Base-by-base conservation (phyloP, 2,113 vertebrate species). In the Polypterus bichir region DNA sequence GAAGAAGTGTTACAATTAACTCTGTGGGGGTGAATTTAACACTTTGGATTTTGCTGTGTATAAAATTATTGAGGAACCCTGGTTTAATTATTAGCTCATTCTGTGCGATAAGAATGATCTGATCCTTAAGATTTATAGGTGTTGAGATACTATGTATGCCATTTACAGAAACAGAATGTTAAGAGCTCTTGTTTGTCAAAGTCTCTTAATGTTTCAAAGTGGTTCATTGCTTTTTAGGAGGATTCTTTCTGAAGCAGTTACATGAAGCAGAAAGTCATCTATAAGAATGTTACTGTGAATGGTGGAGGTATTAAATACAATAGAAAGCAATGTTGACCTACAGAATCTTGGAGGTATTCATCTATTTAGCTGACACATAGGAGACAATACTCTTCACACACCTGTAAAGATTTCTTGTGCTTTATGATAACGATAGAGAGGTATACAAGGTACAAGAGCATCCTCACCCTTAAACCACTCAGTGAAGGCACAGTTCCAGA, bases 201-300 rank as follows among this genome's bases (percentile, higher is more conserved):
- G 27, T 55, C n/a, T 55, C 54, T 11, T 55, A 55, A 11, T 55
- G 9, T 55, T 5, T 55, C 54, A 55, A 55, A 55, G 10, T 55
- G 9, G 9, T 55, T 55, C 3, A 55, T 55, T 55, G 54, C 54
- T 55, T 55, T 55, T 55, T 5, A 55, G 54, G 9, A 55, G 27
- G 9, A 11, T 55, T 55, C 54, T 9, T 10, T 55, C 54, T n/a
- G 54, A 11, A 55, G 54, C 3, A 55, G 54, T 55, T 55, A 55
- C 54, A 55, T 55, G 27, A 55, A 55, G 54, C 54, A 55, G 54
- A 11, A 55, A 55, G 54, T 55, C 54, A 55, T 55, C 54, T 9
- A 3, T 9, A 55, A 55, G 54, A n/a, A 55, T 3, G 9, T 55
- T 11, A 8, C 54, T 55, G 4, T 56, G 10, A 56, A 56, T 56